A percentile compares a stretch with the other conserved stretches of the same genome.
Evolutionary conservation across 2,888 invertebrate genomes (phyloP).

Genomic region (Agriopis aurantiaria): DNA sequence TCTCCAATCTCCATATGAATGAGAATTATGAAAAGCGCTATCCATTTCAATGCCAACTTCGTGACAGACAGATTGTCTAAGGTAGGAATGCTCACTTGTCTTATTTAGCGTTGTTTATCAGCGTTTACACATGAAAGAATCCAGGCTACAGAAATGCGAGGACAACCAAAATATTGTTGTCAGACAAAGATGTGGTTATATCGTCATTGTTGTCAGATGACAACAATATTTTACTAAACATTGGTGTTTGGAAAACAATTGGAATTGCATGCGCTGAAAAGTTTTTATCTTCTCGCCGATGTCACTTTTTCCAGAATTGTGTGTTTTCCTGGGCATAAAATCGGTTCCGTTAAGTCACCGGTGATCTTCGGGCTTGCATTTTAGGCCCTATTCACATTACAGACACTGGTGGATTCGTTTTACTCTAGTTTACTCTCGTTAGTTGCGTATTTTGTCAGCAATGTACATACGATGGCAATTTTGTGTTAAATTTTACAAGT

Average conservation of each 20-base stretch:
- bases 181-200: neutral
- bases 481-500: too few relatives aligned
- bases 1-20: slow-evolving; percentile 32
- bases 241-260: neutral
- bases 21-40: slow-evolving; percentile 13
- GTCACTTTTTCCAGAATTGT: neutral
- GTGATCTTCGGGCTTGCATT: too few relatives aligned
- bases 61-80: slow-evolving; percentile 22
- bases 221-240: slow-evolving; percentile 3
- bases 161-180: slow-evolving; percentile 7
- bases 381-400: neutral
- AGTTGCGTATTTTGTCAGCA: neutral
- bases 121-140: slow-evolving; percentile 9
- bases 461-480: too few relatives aligned
- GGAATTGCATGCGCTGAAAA: neutral
- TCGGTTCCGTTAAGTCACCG: too few relatives aligned
- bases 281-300: neutral
- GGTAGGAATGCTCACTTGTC: slow-evolving; percentile 3
- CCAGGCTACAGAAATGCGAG: slow-evolving; percentile 6
- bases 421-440: neutral
- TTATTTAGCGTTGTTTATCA: slow-evolving; percentile 11
- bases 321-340: neutral
- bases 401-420: too few relatives aligned
- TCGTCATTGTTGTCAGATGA: neutral
- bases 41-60: slow-evolving; percentile 22